These are phyloP conservation scores for Nothobranchius furzeri DNA, from an alignment of 2,113 vertebrate species.

Conservation along the genomic window DNA sequence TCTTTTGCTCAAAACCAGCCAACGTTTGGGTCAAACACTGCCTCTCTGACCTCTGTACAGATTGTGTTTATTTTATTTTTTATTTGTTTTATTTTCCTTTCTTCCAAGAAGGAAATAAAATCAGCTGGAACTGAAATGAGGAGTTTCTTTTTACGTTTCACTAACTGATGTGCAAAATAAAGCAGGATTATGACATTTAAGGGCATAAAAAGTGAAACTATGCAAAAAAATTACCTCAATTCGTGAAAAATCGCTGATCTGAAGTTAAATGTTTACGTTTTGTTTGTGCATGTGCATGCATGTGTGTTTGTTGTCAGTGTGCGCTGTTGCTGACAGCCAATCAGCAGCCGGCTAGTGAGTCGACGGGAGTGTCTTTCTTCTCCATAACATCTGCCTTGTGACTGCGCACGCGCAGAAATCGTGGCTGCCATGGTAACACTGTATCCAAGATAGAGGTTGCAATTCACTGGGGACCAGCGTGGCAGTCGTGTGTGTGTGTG, in stretches of 20 bases:
- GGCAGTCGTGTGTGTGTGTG: constrained; percentile 38
- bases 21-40: constrained; percentile 97
- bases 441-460: constrained; percentile 71
- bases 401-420: constrained; percentile 71
- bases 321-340: constrained; percentile 54
- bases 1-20: constrained; percentile 91
- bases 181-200: no score
- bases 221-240: neutral
- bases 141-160: constrained; percentile 31
- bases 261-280: constrained; percentile 38
- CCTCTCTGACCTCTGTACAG: constrained; percentile 99
- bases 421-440: constrained; percentile 78
- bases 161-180: neutral
- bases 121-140: constrained; percentile 99
- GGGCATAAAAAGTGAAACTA: no score
- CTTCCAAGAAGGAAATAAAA: constrained; percentile 99
- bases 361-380: constrained; percentile 64
- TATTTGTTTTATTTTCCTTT: constrained; percentile 73
- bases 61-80: constrained; percentile 69
- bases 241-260: neutral
- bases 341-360: constrained; percentile 56
- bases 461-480: constrained; percentile 51
- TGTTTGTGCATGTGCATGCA: constrained; percentile 7
- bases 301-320: constrained; percentile 31
- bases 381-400: constrained; percentile 37